A percentile compares a stretch with the other conserved stretches of the same genome.
Conservation (phyloP, 2,113 vertebrate genomes). For the Aldabrachelys gigantea region DNA sequence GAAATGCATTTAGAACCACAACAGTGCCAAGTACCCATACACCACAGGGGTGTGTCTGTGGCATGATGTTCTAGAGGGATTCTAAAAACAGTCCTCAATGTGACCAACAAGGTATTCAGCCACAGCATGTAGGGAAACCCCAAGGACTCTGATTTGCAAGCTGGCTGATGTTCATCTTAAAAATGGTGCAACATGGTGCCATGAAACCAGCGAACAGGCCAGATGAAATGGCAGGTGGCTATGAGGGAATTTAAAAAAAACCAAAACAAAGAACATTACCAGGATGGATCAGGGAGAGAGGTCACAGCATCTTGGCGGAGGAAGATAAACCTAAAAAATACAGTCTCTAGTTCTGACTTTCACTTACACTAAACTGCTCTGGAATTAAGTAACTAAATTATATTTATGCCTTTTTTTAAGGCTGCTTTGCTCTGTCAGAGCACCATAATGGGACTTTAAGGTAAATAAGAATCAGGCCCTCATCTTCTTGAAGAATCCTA, state of each 20-base stretch:
- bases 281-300: background rate
- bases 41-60: background rate
- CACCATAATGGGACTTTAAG: background rate
- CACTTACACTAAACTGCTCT: background rate
- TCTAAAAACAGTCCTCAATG: accelerated
- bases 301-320: background rate
- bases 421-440: background rate
- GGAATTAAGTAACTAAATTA: background rate
- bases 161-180: background rate
- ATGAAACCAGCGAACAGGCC: background rate
- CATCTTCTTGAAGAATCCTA: background rate
- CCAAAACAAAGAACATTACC: background rate
- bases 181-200: background rate
- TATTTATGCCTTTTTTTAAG: background rate
- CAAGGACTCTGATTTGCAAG: background rate
- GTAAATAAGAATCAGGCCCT: background rate
- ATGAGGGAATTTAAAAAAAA: background rate
- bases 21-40: background rate
- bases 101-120: background rate
- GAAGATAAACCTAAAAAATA: background rate
- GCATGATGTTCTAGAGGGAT: background rate
- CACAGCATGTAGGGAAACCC: background rate
- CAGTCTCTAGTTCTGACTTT: background rate
- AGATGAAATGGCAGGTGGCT: background rate
- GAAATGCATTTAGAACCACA: background rate